Base-by-base conservation (phyloP, 2,113 vertebrate genomes). In the Vulpes ferrilata region DNA sequence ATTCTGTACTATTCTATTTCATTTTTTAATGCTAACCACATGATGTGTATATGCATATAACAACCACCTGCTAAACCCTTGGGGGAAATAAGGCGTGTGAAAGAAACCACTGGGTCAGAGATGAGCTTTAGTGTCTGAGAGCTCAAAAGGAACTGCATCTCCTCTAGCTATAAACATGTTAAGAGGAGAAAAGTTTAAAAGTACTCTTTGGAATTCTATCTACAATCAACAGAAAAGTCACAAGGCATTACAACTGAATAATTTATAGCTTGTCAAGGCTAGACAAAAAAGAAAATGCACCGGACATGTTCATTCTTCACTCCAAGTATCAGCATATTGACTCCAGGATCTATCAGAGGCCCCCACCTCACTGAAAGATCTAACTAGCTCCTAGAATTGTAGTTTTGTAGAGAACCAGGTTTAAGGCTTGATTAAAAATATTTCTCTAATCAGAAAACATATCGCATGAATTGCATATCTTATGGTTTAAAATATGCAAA, bases 361-460 rank as follows among this genome's bases (percentile, higher is more conserved):
- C 20, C 16, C 27, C 27, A 92, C 38, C 64, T 86, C 15, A 2
- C n/a, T 51, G 13, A 89, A 96, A 59, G 13, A 5, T 25, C 38
- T 67, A 60, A 20, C 9, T 81, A 71, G 35, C 55, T 85, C 22
- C 62, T 86, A 11, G 27, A 95, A 74, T 48, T 55, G 5, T 11
- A 48, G 35, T 35, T 69, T 55, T 88, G 12, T 93, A 27, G 93
- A 71, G 60, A 87, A 60, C 8, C 17, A 27, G 73, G 19, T 55
- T 96, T 69, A 76, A 76, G 17, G 7, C 51, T 90, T 90, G 22
- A 80, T 92, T 95, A n/a, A 27, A 92, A 88, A 48, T 76, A 27
- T 27, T 27, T 76, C 38, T 76, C 12, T 83, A 71, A 90, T 38
- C 38, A 74, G 20, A 73, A 84, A 88, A 69, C 9, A 23, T 69